phyloP scores from a whole-genome alignment of 2,888 invertebrate genomes.

The Ferdinandea cuprea region DNA sequence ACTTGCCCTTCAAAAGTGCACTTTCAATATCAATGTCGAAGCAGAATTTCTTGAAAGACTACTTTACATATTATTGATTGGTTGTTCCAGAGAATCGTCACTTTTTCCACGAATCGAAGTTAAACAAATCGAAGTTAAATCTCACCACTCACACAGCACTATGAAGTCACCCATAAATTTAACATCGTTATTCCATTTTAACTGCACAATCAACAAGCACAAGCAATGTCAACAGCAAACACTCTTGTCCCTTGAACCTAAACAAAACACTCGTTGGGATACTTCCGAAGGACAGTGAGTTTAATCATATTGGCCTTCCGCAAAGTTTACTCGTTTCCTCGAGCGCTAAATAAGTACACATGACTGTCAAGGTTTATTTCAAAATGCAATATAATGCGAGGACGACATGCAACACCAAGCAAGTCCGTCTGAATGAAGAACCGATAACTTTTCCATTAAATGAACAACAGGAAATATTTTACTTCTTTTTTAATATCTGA shows the following conservation, averaged over 20 bases:
- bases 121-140: too few species aligned
- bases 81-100: too few species aligned
- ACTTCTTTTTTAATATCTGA: conserved; percentile 31
- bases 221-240: not conserved
- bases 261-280: too few species aligned
- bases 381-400: conserved; percentile 4
- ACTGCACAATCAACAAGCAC: not conserved
- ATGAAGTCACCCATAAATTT: too few species aligned
- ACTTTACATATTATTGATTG: too few species aligned
- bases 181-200: not conserved
- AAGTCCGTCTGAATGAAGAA: conserved; percentile 16
- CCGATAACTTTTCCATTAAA: conserved; percentile 27
- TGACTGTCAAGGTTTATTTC: conserved; percentile 5
- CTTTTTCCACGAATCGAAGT: too few species aligned
- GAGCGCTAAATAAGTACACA: not conserved
- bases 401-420: conserved; percentile 17
- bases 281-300: conserved; percentile 10
- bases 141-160: too few species aligned
- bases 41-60: too few species aligned
- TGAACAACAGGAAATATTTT: conserved; percentile 43
- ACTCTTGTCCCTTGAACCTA: not conserved
- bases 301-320: not conserved
- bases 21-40: too few species aligned
- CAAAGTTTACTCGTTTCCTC: not conserved
- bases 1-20: too few species aligned